Conservation (phyloP, 2,113 vertebrate species). For the Antechinus stuartii region DNA sequence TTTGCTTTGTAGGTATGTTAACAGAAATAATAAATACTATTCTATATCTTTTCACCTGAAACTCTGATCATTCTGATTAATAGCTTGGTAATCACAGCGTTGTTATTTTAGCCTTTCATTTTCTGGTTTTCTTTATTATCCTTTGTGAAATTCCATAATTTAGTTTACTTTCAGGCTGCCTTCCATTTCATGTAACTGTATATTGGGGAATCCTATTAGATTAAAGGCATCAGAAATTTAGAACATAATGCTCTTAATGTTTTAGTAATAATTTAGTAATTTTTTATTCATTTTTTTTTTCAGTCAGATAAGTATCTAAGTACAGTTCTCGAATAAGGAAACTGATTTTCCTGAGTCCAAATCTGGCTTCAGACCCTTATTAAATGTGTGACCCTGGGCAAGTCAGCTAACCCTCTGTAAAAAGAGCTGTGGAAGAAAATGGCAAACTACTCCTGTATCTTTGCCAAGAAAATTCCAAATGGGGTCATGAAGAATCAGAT, state of each 20-base stretch:
- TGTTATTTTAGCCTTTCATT: neutral
- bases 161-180: neutral
- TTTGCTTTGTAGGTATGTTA: neutral
- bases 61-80: neutral
- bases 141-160: neutral
- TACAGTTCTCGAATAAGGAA: too few relatives aligned
- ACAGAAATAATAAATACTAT: neutral
- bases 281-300: neutral
- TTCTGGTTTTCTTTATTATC: too few relatives aligned
- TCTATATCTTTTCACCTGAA: neutral
- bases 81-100: neutral
- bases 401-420: too few relatives aligned
- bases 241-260: neutral
- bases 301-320: too few relatives aligned
- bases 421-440: too few relatives aligned
- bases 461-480: too few relatives aligned
- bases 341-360: neutral
- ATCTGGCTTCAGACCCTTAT: too few relatives aligned
- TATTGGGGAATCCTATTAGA: neutral
- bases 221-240: neutral
- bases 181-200: neutral
- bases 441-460: too few relatives aligned
- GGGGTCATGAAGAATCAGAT: too few relatives aligned
- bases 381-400: too few relatives aligned
- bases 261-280: conserved; percentile 23